A percentile compares a stretch with the other conserved stretches of the same genome.
These are phyloP conservation scores for Philereme transversata DNA, from an alignment of 2,888 invertebrate genomes.

Conservation along the genomic window DNA sequence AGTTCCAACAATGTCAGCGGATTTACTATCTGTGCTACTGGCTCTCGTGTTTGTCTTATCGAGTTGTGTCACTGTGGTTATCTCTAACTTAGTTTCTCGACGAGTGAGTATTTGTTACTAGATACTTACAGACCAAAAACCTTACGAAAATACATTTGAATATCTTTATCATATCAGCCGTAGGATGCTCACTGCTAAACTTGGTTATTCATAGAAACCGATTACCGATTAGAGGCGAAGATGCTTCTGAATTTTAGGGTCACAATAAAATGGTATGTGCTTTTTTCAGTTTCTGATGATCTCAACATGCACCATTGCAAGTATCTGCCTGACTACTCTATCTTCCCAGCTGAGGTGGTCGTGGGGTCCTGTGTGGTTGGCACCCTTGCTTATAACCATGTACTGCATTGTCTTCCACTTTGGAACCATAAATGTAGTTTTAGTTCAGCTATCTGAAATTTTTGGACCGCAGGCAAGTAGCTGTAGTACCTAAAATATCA, in stretches of 20 bases:
- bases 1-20: constrained; percentile 67
- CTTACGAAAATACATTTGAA: no score
- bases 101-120: constrained; percentile 49
- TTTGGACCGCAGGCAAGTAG: constrained; percentile 49
- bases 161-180: no score
- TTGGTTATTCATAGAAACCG: no score
- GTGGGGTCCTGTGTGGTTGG: constrained; percentile 53
- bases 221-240: no score
- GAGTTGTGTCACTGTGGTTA: constrained; percentile 59
- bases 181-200: no score
- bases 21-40: constrained; percentile 78
- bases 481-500: no score
- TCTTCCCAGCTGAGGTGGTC: constrained; percentile 49
- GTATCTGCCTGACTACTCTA: constrained; percentile 43
- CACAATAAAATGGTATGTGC: no score
- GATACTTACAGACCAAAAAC: neutral
- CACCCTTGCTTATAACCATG: constrained; percentile 52
- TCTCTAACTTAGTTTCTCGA: constrained; percentile 81
- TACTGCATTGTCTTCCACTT: constrained; percentile 54
- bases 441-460: constrained; percentile 48
- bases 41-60: constrained; percentile 75
- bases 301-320: constrained; percentile 37
- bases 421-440: constrained; percentile 55
- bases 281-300: constrained; percentile 51
- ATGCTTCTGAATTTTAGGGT: no score